Evolutionary conservation across 92 coral and sea anemone genomes (phyloP), one percentile per base, ranked within the genome.

Genomic region (Porites lobata): DNA sequence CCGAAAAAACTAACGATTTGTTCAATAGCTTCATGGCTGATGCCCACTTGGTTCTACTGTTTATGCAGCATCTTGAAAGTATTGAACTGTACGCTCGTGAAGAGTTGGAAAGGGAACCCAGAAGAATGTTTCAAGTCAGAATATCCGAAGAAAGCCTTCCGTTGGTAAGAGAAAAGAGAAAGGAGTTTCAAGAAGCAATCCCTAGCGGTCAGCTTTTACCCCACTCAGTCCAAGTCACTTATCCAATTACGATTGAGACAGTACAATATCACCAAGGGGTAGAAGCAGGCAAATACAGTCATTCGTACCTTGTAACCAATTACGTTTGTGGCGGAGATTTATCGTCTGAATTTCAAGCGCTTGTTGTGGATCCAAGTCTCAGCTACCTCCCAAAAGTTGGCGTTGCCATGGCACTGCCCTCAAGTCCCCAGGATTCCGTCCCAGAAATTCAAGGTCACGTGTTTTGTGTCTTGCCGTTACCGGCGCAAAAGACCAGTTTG

Each of bases 301-400:
- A 92, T 79, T 76, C 92, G 0, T 94, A 86, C 59, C 87, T 87
- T 32, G 90, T 94, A 26, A 92, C 97, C 4, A 86, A 83, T 56
- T 94, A 82, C 81, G 84, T 73, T 13, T 87, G 92, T 69, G 92
- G 92, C 1, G 88, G 80, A 22, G 24, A 83, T 2, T 47, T 90
- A 7, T 89, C 97, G 14, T 51, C 72, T 2, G 69, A 80, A 20
- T 85, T 88, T 82, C 76, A 78, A 79, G 77, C 20, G 56, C 89
- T 88, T 43, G 86, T 77, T 38, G 78, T 56, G 14, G 95, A 89
- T 18, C 78, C 85, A 50, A 90, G 81, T 5, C 92, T 94, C 19
- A 87, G 94, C 69, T 94, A 91, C 43, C 76, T 92, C 53, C 98
- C 99, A 3, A 75, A 89, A 86, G 96, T 96, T 22, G 96, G 99